Evolutionary conservation across 2,797 vertebrate species (phyloP).

Genomic region (Chrysolophus pictus): DNA sequence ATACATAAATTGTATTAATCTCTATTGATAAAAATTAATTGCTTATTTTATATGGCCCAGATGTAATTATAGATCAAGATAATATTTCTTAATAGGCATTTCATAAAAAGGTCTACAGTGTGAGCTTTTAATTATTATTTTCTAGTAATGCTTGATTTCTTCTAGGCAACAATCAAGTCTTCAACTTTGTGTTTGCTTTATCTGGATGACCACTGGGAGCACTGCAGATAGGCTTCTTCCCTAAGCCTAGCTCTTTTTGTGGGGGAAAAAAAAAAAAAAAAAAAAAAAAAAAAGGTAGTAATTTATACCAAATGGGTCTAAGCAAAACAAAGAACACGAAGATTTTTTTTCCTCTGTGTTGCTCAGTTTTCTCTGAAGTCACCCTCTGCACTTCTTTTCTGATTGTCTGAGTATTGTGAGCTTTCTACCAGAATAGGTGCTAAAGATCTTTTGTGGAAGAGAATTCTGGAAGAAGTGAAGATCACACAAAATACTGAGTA

Average conservation of each 20-base stretch:
- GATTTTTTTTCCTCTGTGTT: conserved; percentile 19
- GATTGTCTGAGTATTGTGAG: conserved; percentile 41
- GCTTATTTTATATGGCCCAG: conserved; percentile 51
- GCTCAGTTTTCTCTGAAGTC: conserved; percentile 39
- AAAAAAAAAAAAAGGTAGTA: not conserved
- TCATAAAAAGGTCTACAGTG: not conserved
- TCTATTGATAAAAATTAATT: conserved; percentile 71
- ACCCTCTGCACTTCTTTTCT: conserved; percentile 21
- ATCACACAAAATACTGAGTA: conserved; percentile 1
- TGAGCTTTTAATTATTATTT: not conserved
- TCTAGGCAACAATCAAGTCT: not conserved
- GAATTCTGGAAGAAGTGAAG: conserved; percentile 33
- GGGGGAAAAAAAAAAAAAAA: not conserved
- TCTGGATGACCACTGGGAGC: not conserved
- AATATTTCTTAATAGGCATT: conserved; percentile 43
- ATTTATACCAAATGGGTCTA: not conserved
- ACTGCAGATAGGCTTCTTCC: not conserved
- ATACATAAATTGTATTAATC: conserved; percentile 67
- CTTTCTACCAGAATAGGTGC: conserved; percentile 39
- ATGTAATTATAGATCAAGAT: conserved; percentile 63
- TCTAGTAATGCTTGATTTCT: not conserved
- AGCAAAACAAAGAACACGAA: not conserved
- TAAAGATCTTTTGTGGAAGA: conserved; percentile 52
- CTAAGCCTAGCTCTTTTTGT: accelerated
- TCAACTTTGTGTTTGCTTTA: not conserved